Base-by-base conservation (phyloP, 2,113 vertebrate genomes). In the Euleptes europaea region DNA sequence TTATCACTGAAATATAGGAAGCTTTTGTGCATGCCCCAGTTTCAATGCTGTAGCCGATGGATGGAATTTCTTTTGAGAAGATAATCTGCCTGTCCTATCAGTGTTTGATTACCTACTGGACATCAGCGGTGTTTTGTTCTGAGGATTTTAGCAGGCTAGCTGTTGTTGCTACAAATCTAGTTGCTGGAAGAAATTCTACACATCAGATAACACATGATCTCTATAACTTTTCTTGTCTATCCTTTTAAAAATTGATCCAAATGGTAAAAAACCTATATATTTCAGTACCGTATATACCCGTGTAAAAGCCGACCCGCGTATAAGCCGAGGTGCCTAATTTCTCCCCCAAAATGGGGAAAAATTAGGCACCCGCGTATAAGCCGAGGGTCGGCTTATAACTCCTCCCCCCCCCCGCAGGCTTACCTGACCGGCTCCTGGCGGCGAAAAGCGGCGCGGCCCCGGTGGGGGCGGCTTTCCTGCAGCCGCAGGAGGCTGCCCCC, bases 61-160 rank as follows among this genome's bases (percentile, higher is more conserved):
- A 78, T 85, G 79, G 74, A 71, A 87, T 92, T 92, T 90, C 77
- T 80, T 74, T 9, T 10, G 73, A 81, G 42, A 91, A 91, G 42
- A 33, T 89, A 89, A 88, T 90, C 84, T 75, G 1, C 31, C 8
- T 71, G 12, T 38, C 78, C 44, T 85, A 84, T 77, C 85, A 74
- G 86, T 91, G n/a, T 91, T 90, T 86, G 65, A 38, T 91, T 92
- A 89, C 13, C 1, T 49, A n/a, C 47, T 44, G 23, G 7, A 86
- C 74, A 80, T 80, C 26, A 51, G 13, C 73, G n/a, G 78, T 79
- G 6, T 69, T 28, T 82, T 89, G 60, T 65, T 77, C 57, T 1
- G 2, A 89, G 85, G 31, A 83, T 82, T 91, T 84, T 83, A 38
- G 4, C 0, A 0, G n/a, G 1, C 13, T 42, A 1, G 82, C 42